These are phyloP conservation scores for Guaruba guarouba DNA, from an alignment of 2,113 vertebrate species.

Conservation along the genomic window DNA sequence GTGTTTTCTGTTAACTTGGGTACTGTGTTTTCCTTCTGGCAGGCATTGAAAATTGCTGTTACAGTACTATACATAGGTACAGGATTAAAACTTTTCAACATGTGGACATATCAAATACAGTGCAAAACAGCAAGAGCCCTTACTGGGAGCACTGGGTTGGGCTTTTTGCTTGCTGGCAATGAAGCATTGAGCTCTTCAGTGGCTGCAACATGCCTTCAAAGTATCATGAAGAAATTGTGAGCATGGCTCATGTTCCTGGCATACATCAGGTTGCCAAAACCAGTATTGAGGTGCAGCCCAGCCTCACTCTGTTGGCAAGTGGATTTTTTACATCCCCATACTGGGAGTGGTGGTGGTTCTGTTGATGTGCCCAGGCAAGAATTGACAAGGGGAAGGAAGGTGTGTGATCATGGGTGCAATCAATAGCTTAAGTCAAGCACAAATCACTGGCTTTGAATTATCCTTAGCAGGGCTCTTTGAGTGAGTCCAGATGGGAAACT, in stretches of 20 bases:
- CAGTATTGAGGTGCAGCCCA: not conserved
- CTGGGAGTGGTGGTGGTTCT: not conserved
- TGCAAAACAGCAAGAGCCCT: not conserved
- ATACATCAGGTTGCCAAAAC: not conserved
- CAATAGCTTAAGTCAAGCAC: not conserved
- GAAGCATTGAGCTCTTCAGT: not conserved
- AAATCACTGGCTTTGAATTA: not conserved
- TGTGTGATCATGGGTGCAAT: accelerated
- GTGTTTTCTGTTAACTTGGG: not conserved
- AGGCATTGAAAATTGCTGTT: not conserved
- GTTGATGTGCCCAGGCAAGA: not conserved
- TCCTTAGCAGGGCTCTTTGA: not conserved
- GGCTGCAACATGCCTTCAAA: not conserved
- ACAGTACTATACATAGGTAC: not conserved
- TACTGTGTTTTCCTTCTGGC: not conserved
- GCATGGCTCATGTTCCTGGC: not conserved
- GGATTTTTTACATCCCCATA: not conserved
- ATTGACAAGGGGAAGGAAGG: not conserved
- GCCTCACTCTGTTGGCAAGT: not conserved
- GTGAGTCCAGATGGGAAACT: not conserved
- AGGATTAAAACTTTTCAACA: not conserved
- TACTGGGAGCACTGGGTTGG: not conserved
- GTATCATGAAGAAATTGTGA: not conserved
- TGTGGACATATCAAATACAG: not conserved
- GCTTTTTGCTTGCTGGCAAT: not conserved